Conservation (phyloP, 1,140 invertebrate species). For the Drosophila navojoa region DNA sequence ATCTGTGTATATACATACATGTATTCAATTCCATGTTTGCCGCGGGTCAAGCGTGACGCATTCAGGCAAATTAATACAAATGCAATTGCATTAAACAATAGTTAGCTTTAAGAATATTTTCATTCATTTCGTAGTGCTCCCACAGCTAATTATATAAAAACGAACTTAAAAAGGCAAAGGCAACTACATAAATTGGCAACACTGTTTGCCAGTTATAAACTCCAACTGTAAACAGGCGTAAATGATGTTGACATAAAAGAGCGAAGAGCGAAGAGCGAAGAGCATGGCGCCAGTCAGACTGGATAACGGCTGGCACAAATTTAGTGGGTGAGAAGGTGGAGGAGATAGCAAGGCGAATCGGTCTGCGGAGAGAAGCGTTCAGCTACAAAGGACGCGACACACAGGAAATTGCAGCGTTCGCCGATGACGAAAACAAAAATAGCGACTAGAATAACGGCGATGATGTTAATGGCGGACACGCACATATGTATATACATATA, state of each 20-base stretch:
- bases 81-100: neutral
- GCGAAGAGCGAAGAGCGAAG: conserved; percentile 4
- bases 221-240: conserved; percentile 43
- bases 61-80: conserved; percentile 17
- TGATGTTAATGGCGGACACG: conserved; percentile 29
- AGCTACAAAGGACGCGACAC: conserved; percentile 7
- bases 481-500: conserved; percentile 1
- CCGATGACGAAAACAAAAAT: conserved; percentile 44
- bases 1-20: neutral
- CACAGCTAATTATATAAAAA: neutral
- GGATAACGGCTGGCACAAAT: conserved; percentile 72
- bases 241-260: conserved; percentile 46
- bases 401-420: conserved; percentile 49
- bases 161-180: neutral
- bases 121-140: neutral
- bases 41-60: conserved; percentile 19
- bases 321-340: neutral
- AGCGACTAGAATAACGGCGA: conserved; percentile 38
- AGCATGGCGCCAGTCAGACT: conserved; percentile 73
- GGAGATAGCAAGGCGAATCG: neutral
- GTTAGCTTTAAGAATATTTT: neutral
- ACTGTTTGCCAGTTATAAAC: conserved; percentile 29
- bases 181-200: conserved; percentile 20
- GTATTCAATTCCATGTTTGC: conserved; percentile 6
- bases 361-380: neutral